Evolutionary conservation across 1,140 invertebrate genomes (phyloP), one percentile per base, ranked within the genome.

Genomic region (Caenorhabditis brenneri): DNA sequence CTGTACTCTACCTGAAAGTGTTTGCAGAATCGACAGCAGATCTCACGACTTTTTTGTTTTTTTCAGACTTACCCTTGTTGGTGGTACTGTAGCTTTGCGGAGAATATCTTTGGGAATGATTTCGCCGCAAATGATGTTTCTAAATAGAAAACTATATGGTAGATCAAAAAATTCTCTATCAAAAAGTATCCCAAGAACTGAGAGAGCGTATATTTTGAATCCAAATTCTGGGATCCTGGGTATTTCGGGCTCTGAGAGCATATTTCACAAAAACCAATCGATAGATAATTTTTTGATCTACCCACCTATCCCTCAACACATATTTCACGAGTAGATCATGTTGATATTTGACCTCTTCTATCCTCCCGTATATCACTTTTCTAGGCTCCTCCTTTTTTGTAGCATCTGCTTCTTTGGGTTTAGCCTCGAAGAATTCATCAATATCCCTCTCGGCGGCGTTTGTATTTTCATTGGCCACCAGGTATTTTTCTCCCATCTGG

Each of bases 241-340:
- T 3, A 19, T 9, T 4, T 65, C 7, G n/a, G n/a, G n/a, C n/a
- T n/a, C n/a, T n/a, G n/a, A n/a, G n/a, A n/a, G n/a, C n/a, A n/a
- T n/a, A n/a, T n/a, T n/a, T n/a, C n/a, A n/a, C n/a, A n/a, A n/a
- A n/a, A n/a, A n/a, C n/a, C n/a, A n/a, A n/a, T n/a, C n/a, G n/a
- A n/a, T n/a, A n/a, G n/a, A 42, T 42, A 42, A 42, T 42, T 42
- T 42, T 42, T 42, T 12, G 39, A 58, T 27, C 53, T 22, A 51
- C 24, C 9, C 24, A 74, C 65, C 65, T 74, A 74, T 74, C 65
- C 22, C 24, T 39, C 19, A 74, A 19, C 19, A 74, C 65, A 46
- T 74, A 74, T 74, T 74, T 74, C 7, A 74, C 65, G 3, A 74
- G 0, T 24, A 74, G 10, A 15, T 74, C 65, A 74, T 74, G 65